Evolutionary conservation across 2,888 invertebrate genomes (phyloP).

Genomic region (Ferdinandea cuprea): DNA sequence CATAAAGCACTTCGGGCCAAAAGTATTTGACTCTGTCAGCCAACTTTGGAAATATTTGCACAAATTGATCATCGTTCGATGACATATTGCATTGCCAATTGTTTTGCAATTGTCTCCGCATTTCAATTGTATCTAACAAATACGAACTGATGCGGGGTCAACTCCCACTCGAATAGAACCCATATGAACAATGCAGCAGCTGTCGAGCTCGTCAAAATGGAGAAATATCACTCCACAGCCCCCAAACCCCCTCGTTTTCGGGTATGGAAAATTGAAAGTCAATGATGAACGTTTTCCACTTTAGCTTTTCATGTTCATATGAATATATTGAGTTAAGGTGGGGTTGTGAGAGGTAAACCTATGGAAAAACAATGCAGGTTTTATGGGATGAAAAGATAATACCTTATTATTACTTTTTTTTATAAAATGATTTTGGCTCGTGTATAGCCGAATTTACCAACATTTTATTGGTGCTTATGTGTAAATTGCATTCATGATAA

Average conservation of each 20-base stretch:
- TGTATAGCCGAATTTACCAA: too few relatives aligned
- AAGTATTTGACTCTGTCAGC: conserved; percentile 66
- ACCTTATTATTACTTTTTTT: neutral
- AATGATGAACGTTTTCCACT: conserved; percentile 44
- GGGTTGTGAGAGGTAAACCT: neutral
- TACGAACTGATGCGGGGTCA: neutral
- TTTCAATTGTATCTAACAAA: conserved; percentile 57
- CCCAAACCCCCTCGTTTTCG: conserved; percentile 26
- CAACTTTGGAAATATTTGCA: conserved; percentile 68
- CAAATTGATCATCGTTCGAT: conserved; percentile 72
- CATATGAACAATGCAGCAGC: conserved; percentile 31
- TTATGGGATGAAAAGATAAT: neutral
- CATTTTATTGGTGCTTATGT: too few relatives aligned
- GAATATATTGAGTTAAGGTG: neutral
- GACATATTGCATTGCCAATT: conserved; percentile 71
- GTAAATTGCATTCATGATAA: too few relatives aligned
- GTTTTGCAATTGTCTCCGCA: conserved; percentile 69
- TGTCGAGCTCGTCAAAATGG: conserved; percentile 68
- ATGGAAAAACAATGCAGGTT: neutral
- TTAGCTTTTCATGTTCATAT: neutral
- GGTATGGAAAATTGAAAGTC: conserved; percentile 37
- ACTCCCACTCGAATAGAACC: conserved; percentile 21
- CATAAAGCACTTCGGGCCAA: conserved; percentile 40
- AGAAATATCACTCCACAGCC: conserved; percentile 44
- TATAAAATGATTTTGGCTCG: too few relatives aligned